phyloP scores from a whole-genome alignment of 2,888 invertebrate species.

The Oasisia sp. region DNA sequence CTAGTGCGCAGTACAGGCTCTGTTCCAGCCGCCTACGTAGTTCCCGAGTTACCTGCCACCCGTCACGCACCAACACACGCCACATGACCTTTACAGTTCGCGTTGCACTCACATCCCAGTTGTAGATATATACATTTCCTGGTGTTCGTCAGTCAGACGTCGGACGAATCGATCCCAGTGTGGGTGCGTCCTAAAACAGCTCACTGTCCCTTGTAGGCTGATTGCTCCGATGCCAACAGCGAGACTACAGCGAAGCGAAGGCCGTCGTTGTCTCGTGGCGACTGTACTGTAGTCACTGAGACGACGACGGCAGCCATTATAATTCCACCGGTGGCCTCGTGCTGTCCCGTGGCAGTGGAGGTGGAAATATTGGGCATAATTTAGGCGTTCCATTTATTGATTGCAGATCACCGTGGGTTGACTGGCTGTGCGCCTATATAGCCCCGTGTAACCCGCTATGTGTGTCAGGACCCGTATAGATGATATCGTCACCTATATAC shows the following conservation, averaged over 20 bases:
- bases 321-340: not conserved
- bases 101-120: not conserved
- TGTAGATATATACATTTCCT: not conserved
- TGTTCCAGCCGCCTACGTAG: not conserved
- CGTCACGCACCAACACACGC: not conserved
- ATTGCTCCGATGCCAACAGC: not conserved
- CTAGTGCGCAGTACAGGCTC: not conserved
- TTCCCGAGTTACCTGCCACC: not conserved
- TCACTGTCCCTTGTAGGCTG: not conserved
- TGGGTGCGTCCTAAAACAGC: not conserved
- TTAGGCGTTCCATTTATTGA: not conserved
- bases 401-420: not conserved
- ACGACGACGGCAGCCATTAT: not conserved
- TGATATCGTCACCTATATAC: not conserved
- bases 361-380: conserved; percentile 11
- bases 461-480: not conserved
- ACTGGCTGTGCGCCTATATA: not conserved
- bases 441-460: not conserved
- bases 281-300: not conserved
- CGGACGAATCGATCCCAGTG: not conserved
- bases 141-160: not conserved
- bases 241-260: not conserved
- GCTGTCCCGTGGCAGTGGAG: not conserved
- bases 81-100: not conserved
- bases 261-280: not conserved